Evolutionary conservation across 2,797 vertebrate genomes (phyloP), one percentile per base, ranked within the genome.

Genomic region (Rallus crepitans): DNA sequence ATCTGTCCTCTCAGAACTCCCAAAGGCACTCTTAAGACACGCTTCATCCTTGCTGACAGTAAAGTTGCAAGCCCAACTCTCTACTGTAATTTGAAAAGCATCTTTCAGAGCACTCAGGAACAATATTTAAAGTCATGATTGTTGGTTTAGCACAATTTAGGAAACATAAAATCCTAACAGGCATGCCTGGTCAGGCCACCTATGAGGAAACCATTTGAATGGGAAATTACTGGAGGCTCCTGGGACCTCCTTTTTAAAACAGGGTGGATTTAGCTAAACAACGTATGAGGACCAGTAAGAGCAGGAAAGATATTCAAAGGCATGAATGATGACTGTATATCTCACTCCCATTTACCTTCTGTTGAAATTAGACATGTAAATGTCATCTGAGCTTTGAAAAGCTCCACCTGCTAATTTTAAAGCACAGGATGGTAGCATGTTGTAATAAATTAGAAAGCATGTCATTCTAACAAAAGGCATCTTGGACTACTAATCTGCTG

Each of bases 391-490:
- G 52, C 42, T 93, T 86, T 84, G 73, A 96, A 95, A 89, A 93
- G 4, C 53, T 88, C 85, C 70, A 93, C 80, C 53, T 90, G 66
- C 66, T 96, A 95, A 94, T 96, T 94, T 97, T 93, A 88, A 93
- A 90, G 55, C 0, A 5, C 53, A n/a, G 37, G 59, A 79, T 88
- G 59, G 35, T 79, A 79, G 28, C 40, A 30, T 63, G 57, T 72
- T 52, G 21, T 55, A 79, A 93, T 81, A 85, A 94, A 95, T 91
- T 79, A 92, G 56, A 83, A 93, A 90, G 83, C 56, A 53, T 87
- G 80, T 96, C 82, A 93, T 86, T 94, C 72, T 90, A 96, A 96
- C 82, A 96, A 95, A 97, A 95, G 96, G 40, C 39, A 70, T 86
- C 73, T 93, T 83, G 79, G 89, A 93, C 55, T 88, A 57, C 19